A percentile compares a stretch with the other conserved stretches of the same genome.
phyloP scores from a whole-genome alignment of 1,140 invertebrate species.

The Drosophila nasuta region DNA sequence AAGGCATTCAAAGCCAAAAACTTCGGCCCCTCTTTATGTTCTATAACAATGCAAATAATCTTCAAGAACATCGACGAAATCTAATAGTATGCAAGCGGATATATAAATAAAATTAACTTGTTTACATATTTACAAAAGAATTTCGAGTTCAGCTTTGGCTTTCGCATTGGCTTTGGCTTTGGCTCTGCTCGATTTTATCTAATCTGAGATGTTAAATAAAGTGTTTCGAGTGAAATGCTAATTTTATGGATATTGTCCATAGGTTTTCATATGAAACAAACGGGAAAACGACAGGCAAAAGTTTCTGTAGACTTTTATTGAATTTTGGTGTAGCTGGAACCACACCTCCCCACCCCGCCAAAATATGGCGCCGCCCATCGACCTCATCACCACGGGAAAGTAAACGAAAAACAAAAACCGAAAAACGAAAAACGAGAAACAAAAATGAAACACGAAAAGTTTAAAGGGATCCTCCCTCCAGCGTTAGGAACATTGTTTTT shows the following conservation, averaged over 20 bases:
- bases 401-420: conserved; percentile 48
- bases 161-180: conserved; percentile 6
- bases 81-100: conserved; percentile 41
- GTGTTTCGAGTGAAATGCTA: conserved; percentile 62
- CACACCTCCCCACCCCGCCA: neutral
- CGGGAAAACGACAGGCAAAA: conserved; percentile 46
- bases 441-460: conserved; percentile 45
- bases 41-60: conserved; percentile 32
- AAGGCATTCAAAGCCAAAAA: conserved; percentile 8
- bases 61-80: conserved; percentile 15
- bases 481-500: conserved; percentile 32
- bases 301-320: conserved; percentile 63
- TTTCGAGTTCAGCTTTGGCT: conserved; percentile 1
- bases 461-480: conserved; percentile 58
- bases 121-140: conserved; percentile 41
- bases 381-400: conserved; percentile 22
- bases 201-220: conserved; percentile 64
- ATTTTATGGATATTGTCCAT: conserved; percentile 64
- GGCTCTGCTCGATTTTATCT: conserved; percentile 54
- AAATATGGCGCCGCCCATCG: conserved; percentile 15
- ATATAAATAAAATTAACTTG: conserved; percentile 49
- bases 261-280: conserved; percentile 53
- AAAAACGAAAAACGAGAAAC: conserved; percentile 47
- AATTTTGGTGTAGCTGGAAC: conserved; percentile 50
- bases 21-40: neutral